Evolutionary conservation across 2,888 invertebrate genomes (phyloP).

Genomic region (Xanthorhoe designata): DNA sequence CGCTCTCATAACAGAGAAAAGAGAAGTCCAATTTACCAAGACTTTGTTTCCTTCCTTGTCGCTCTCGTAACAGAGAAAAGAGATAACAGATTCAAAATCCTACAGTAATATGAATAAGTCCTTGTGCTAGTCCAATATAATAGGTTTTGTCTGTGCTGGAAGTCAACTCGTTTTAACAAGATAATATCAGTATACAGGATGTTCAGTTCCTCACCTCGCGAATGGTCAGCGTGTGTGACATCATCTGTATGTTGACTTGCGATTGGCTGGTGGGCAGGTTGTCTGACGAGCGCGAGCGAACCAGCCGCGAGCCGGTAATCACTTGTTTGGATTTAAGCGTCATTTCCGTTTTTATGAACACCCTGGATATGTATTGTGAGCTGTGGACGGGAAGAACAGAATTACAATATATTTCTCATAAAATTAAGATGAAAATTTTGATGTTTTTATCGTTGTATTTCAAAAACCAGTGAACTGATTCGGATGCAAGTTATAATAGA

Average conservation of each 20-base stretch:
- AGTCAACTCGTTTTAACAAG: background rate
- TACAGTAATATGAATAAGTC: no score
- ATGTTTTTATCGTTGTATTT: no score
- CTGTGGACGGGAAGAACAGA: slow-evolving; percentile 71
- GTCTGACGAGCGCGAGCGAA: slow-evolving; percentile 94
- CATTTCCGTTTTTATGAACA: slow-evolving; percentile 98
- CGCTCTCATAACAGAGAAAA: background rate
- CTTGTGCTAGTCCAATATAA: background rate
- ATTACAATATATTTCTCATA: no score
- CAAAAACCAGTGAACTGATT: no score
- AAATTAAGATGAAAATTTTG: no score
- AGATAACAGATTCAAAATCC: no score
- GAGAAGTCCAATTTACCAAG: background rate
- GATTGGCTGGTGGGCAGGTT: slow-evolving; percentile 96
- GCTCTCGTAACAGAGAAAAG: background rate
- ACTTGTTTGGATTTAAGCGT: slow-evolving; percentile 94
- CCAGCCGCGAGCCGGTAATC: slow-evolving; percentile 91
- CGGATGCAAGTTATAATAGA: no score
- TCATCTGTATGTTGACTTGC: slow-evolving; percentile 97
- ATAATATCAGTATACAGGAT: background rate
- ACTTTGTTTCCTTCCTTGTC: no score
- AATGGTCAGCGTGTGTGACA: slow-evolving; percentile 96
- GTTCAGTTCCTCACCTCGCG: slow-evolving; percentile 89
- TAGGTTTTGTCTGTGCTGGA: background rate
- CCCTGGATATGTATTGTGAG: slow-evolving; percentile 96